These are phyloP conservation scores for Acipenser ruthenus DNA, from an alignment of 2,797 vertebrate species.

Conservation along the genomic window DNA sequence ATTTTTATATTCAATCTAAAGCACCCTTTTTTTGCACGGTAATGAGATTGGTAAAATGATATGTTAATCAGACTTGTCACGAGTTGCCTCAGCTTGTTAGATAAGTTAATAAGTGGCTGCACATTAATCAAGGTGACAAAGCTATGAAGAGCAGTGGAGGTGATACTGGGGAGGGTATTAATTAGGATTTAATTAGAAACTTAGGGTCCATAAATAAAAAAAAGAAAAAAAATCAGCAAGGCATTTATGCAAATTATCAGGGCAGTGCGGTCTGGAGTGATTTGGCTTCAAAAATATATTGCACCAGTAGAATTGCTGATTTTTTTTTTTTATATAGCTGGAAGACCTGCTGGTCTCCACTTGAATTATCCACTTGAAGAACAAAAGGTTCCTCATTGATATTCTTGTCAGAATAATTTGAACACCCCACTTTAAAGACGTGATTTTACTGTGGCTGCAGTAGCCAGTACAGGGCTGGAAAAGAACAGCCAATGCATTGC, in stretches of 20 bases:
- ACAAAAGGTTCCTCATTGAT: not conserved
- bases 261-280: slow-evolving; percentile 23
- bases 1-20: slow-evolving; percentile 91
- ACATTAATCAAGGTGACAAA: slow-evolving; percentile 92
- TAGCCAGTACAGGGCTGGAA: not conserved
- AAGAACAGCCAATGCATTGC: not conserved
- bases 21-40: slow-evolving; percentile 47
- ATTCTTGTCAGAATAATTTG: not conserved
- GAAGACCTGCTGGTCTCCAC: not conserved
- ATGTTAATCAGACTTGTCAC: slow-evolving; percentile 87
- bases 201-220: slow-evolving; percentile 78
- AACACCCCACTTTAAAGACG: not conserved
- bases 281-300: not conserved
- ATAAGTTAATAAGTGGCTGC: slow-evolving; percentile 87
- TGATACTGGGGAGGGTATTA: slow-evolving; percentile 84
- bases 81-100: slow-evolving; percentile 71
- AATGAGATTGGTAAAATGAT: slow-evolving; percentile 64
- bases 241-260: slow-evolving; percentile 53
- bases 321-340: not conserved
- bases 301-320: not conserved
- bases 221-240: slow-evolving; percentile 57
- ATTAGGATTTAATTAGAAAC: slow-evolving; percentile 98
- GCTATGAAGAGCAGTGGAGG: slow-evolving; percentile 75
- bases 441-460: not conserved
- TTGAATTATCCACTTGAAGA: not conserved